Base-by-base conservation (phyloP, 2,113 vertebrate species). In the Prionailurus bengalensis region DNA sequence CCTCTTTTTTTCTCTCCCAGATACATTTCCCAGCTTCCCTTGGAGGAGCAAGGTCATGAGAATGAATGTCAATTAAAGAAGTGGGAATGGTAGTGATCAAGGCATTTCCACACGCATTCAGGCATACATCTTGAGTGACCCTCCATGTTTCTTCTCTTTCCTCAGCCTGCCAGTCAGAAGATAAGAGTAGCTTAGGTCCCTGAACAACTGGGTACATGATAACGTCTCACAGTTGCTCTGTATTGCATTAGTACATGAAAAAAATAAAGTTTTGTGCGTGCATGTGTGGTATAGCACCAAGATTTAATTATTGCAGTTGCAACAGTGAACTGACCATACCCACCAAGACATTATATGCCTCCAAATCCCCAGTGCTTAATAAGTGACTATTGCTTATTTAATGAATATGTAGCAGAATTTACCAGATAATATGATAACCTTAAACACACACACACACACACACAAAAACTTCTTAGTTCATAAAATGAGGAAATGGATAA, bases 121-220 rank as follows among this genome's bases (percentile, higher is more conserved):
- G 2, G 33, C 25, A 48, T 48, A 45, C 1, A 66, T 53, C 13
- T 21, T 1, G 0, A 31, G 5, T 1, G 4, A 16, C 3, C 19
- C 2, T 89, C 5, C 55, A 21, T 8, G 3, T 55, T 61, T 53
- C 9, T 3, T 45, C 2, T 29, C 9, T 61, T 88, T 31, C 61
- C 5, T 93, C n/a, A 48, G 7, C 10, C 4, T 45, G 3, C 11
- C 29, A 16, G 6, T 63, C 4, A 53, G 16, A 87, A 86, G 7
- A 39, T 0, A 45, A 74, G 74, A 85, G 27, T 15, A 19, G 7
- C 2, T 31, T 63, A 15, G 27, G 15, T 71, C 13, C 48, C 5
- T 65, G 51, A 73, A n/a, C 48, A 33, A 53, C 1, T 7, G 5
- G 4, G 23, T 87, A 0, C 5, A 19, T 79, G 1, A 63, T 70